A percentile compares a stretch with the other conserved stretches of the same genome.
Evolutionary conservation across 92 coral and sea anemone species (phyloP).

Genomic region (Paragorgia papillata): DNA sequence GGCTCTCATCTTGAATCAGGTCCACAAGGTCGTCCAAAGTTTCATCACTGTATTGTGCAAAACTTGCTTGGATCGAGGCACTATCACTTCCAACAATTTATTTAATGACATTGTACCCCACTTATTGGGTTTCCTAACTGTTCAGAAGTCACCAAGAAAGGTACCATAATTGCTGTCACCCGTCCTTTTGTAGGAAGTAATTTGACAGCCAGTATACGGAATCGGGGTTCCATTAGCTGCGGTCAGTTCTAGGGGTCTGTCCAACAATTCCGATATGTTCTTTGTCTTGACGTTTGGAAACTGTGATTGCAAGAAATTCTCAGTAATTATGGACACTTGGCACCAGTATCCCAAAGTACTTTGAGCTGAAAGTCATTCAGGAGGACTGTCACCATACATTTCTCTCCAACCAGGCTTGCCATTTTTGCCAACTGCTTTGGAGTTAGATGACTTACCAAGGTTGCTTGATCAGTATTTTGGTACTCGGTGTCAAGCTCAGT

Average conservation of each 20-base stretch:
- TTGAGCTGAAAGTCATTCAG: slow-evolving; percentile 21
- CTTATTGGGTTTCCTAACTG: slow-evolving; percentile 47
- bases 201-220: no score
- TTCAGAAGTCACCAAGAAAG: slow-evolving; percentile 47
- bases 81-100: not conserved
- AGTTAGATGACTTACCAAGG: slow-evolving; percentile 1
- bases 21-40: slow-evolving; percentile 24
- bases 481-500: not conserved
- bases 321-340: slow-evolving; percentile 22
- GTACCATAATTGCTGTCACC: slow-evolving; percentile 42
- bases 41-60: slow-evolving; percentile 8
- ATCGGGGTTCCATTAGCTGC: slow-evolving; percentile 52
- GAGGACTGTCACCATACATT: slow-evolving; percentile 40
- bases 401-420: slow-evolving; percentile 33
- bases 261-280: slow-evolving; percentile 27
- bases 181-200: no score
- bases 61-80: slow-evolving; percentile 7
- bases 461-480: not conserved
- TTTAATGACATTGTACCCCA: slow-evolving; percentile 58
- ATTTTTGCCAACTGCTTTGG: not conserved
- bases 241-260: slow-evolving; percentile 14
- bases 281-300: slow-evolving; percentile 16
- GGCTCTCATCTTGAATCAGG: slow-evolving; percentile 22
- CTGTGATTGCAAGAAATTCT: not conserved
- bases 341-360: slow-evolving; percentile 37